phyloP scores from a whole-genome alignment of 2,113 vertebrate genomes.

The Amphiprion percula region DNA sequence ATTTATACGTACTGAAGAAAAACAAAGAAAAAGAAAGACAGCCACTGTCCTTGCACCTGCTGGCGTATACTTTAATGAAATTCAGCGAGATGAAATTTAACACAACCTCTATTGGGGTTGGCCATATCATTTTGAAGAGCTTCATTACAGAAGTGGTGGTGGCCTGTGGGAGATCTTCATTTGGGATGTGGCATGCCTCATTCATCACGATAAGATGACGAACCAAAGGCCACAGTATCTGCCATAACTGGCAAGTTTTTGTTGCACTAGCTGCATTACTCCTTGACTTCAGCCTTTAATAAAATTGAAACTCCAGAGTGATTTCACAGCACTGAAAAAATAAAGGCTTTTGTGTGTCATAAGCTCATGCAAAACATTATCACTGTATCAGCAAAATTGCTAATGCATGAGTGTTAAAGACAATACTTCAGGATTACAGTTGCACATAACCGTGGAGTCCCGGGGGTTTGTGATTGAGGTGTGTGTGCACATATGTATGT shows the following conservation, averaged over 20 bases:
- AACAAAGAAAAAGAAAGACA: constrained; percentile 40
- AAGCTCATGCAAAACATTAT: constrained; percentile 24
- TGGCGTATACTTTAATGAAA: constrained; percentile 84
- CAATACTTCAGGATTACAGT: constrained; percentile 46
- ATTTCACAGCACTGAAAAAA: constrained; percentile 10
- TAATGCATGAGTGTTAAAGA: constrained; percentile 28
- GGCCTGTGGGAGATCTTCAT: constrained; percentile 75
- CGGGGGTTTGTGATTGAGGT: constrained; percentile 47
- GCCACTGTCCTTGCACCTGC: constrained; percentile 81
- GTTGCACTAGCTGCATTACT: constrained; percentile 31
- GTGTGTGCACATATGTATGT: constrained; percentile 41
- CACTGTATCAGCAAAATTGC: constrained; percentile 25
- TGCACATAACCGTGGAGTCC: constrained; percentile 41
- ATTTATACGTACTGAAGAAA: constrained; percentile 79
- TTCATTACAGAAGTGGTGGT: constrained; percentile 80
- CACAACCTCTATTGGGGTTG: constrained; percentile 80
- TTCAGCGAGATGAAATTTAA: constrained; percentile 84
- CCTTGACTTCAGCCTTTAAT: neutral
- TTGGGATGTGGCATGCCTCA: constrained; percentile 69
- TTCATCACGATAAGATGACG: constrained; percentile 71
- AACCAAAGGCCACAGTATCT: constrained; percentile 59
- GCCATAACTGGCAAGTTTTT: constrained; percentile 31
- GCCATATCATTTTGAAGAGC: constrained; percentile 83
- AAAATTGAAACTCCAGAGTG: constrained; percentile 7
- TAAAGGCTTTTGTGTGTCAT: neutral